These are phyloP conservation scores for Ia io DNA, from an alignment of 2,113 vertebrate species.

Conservation along the genomic window DNA sequence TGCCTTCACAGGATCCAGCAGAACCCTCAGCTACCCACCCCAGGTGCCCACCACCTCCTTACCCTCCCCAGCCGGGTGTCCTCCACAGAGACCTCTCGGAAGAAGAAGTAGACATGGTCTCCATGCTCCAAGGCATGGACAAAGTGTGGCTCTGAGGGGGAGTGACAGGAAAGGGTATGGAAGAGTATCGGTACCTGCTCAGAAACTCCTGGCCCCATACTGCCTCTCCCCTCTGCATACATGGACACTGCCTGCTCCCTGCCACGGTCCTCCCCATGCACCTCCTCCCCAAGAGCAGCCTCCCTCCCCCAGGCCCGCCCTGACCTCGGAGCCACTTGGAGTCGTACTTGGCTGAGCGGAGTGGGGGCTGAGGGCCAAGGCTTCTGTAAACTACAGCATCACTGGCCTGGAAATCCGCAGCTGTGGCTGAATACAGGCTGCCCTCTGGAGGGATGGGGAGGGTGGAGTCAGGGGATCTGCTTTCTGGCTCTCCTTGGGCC, in stretches of 20 bases:
- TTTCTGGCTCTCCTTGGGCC: neutral
- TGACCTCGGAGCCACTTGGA: conserved; percentile 97
- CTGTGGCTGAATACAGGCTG: conserved; percentile 93
- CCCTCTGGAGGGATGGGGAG: conserved; percentile 82
- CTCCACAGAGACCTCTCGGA: conserved; percentile 95
- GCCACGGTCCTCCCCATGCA: neutral
- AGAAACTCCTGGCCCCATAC: neutral
- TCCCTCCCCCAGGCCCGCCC: conserved; percentile 34
- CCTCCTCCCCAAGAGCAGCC: neutral
- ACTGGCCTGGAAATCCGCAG: conserved; percentile 94
- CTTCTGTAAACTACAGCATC: conserved; percentile 94
- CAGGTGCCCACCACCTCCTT: conserved; percentile 63
- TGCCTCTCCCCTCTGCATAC: rapidly evolving
- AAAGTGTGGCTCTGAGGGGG: conserved; percentile 91
- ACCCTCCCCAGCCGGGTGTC: conserved; percentile 94
- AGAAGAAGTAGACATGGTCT: conserved; percentile 95
- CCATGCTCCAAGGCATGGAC: conserved; percentile 92
- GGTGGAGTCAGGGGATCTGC: neutral
- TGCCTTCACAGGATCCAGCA: neutral
- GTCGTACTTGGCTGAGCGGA: conserved; percentile 94
- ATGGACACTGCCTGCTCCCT: too few species aligned
- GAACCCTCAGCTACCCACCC: neutral
- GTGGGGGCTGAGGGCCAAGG: conserved; percentile 85
- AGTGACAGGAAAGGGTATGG: neutral
- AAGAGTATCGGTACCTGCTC: neutral